phyloP scores from a whole-genome alignment of 2,113 vertebrate genomes.

The Macrotis lagotis region DNA sequence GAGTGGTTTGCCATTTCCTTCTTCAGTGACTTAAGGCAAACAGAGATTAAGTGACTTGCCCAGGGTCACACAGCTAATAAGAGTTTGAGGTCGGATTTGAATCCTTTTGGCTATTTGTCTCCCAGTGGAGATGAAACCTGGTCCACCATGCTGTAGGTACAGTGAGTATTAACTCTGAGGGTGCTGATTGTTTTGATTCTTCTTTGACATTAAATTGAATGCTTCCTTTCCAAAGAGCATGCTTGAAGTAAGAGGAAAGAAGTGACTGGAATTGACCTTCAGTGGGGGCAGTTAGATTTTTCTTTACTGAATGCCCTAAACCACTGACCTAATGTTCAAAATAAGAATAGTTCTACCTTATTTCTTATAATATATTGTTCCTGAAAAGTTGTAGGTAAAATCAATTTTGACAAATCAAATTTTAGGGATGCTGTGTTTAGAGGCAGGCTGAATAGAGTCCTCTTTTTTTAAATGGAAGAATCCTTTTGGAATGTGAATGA shows the following conservation, averaged over 20 bases:
- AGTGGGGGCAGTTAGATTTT: neutral
- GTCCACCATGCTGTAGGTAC: neutral
- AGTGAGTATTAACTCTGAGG: neutral
- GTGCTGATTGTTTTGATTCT: neutral
- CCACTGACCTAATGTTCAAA: neutral
- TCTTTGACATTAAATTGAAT: neutral
- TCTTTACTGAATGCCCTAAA: neutral
- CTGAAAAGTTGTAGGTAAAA: neutral
- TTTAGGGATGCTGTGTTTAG: accelerated
- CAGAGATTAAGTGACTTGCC: neutral
- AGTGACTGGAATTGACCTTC: neutral
- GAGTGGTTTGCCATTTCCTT: neutral
- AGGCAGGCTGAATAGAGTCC: slow-evolving; percentile 58
- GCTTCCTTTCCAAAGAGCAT: accelerated
- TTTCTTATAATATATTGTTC: neutral
- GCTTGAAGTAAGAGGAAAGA: neutral
- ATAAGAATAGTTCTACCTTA: neutral
- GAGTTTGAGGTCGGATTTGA: neutral
- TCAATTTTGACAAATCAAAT: neutral
- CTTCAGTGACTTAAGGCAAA: neutral
- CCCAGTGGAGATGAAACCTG: neutral
- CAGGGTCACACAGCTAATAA: neutral
- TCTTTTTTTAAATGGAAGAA: neutral
- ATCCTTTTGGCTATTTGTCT: neutral
- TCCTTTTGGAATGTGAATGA: slow-evolving; percentile 47